Percentiles rank a stretch among this genome's conserved stretches.
These are phyloP conservation scores for Liasis olivaceus DNA, from an alignment of 2,797 vertebrate genomes.

Conservation along the genomic window DNA sequence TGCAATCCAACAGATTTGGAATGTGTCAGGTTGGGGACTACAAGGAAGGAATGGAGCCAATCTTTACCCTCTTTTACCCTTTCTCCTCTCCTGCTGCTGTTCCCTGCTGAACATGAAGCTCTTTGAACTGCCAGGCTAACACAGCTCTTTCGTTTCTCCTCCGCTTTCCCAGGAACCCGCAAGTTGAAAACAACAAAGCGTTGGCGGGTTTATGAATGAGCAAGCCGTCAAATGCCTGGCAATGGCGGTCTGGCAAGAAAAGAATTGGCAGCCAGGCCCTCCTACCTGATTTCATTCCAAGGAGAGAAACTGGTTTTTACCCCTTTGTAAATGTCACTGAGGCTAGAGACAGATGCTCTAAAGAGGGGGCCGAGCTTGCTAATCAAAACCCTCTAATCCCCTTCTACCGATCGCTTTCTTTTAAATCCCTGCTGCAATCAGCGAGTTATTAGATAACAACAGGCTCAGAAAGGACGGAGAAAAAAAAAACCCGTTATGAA, in stretches of 20 bases:
- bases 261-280: background rate
- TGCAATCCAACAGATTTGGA: background rate
- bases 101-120: background rate
- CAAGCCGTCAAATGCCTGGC: background rate
- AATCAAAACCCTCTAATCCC: background rate
- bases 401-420: background rate
- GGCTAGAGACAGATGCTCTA: background rate
- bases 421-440: background rate
- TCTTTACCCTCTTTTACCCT: background rate
- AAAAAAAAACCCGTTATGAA: background rate
- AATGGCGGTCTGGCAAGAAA: background rate
- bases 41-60: background rate
- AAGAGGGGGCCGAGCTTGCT: background rate
- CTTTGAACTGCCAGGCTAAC: background rate
- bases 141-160: background rate
- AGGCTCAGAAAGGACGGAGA: background rate
- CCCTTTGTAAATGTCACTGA: background rate
- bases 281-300: background rate
- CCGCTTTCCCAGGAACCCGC: background rate
- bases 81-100: background rate
- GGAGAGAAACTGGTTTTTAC: background rate
- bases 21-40: background rate
- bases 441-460: background rate
- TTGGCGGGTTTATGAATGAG: background rate
- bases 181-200: background rate